Evolutionary conservation across 2,797 vertebrate species (phyloP), one percentile per base, ranked within the genome.

Genomic region (Monodelphis domestica): DNA sequence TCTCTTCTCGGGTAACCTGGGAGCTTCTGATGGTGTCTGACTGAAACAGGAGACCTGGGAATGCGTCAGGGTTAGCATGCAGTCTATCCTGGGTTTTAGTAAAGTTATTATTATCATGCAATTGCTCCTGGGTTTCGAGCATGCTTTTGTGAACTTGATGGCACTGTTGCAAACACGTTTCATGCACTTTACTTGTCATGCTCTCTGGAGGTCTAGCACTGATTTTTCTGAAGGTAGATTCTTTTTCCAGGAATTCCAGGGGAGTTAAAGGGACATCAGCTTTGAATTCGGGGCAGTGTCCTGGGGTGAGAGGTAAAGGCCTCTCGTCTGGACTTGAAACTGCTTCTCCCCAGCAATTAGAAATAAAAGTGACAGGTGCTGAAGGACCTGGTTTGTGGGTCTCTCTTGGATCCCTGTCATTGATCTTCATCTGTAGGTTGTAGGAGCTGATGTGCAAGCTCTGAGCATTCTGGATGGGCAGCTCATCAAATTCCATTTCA

Each of bases 1-100:
- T 99, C 97, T 99, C 99, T 98, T 99, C 99, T 93, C 91, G 97
- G 97, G 99, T 97, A 96, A 97, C 97, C 98, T 99, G 99, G 97
- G 98, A 97, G 97, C 98, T 98, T 95, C 98, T 98, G 95, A 98
- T 98, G 97, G 98, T 17, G 87, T 98, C 98, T 98, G 98, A 96
- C 96, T 97, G 98, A 98, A 98, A 98, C 96, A 97, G 0, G n/a
- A 98, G 97, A 98, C 97, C 98, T 91, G 98, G 99, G 99, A 98
- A 98, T 98, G 97, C 96, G 96, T 97, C 97, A 78, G 98, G 97
- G 97, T 97, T 93, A 97, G 96, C 99, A 99, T 99, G 99, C 99
- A 94, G 98, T 98, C 99, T 98, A 98, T 97, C 97, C 96, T 97
- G 97, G 97, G 97, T 92, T 98, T 97, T 98, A 98, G 97, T 97